Evolutionary conservation across 2,113 vertebrate species (phyloP).

Genomic region (Eptesicus fuscus): DNA sequence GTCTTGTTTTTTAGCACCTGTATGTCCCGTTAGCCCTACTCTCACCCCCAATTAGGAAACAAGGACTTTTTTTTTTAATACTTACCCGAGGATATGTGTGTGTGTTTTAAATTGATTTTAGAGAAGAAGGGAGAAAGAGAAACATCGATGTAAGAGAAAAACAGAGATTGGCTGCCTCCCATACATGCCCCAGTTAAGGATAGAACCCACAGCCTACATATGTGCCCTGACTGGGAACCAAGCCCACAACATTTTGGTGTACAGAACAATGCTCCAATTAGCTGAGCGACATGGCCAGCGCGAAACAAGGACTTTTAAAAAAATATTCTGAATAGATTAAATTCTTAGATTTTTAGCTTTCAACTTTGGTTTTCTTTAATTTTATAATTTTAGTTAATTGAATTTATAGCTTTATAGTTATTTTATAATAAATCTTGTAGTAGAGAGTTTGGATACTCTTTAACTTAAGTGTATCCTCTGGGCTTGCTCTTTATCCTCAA

Average conservation of each 20-base stretch:
- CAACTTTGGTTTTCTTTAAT: background rate
- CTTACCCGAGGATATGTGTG: background rate
- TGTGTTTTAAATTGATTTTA: background rate
- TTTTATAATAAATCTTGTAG: background rate
- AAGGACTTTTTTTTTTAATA: background rate
- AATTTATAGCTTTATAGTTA: background rate
- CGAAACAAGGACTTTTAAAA: background rate
- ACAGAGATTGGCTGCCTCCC: background rate
- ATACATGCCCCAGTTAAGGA: background rate
- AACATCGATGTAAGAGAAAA: background rate
- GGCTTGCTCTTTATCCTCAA: background rate
- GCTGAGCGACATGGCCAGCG: no score
- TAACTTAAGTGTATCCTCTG: background rate
- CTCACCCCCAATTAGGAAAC: background rate
- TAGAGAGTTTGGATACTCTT: background rate
- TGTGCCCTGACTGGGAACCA: no score
- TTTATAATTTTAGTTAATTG: conserved; percentile 16
- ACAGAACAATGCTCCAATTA: no score
- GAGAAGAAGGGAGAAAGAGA: background rate
- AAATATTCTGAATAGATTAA: background rate
- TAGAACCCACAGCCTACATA: background rate
- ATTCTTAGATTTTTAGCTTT: conserved; percentile 26
- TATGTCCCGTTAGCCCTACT: background rate
- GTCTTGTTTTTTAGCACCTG: background rate
- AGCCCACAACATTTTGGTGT: no score